A percentile compares a stretch with the other conserved stretches of the same genome.
Evolutionary conservation across 1,140 invertebrate genomes (phyloP).

Genomic region (Bombus affinis): DNA sequence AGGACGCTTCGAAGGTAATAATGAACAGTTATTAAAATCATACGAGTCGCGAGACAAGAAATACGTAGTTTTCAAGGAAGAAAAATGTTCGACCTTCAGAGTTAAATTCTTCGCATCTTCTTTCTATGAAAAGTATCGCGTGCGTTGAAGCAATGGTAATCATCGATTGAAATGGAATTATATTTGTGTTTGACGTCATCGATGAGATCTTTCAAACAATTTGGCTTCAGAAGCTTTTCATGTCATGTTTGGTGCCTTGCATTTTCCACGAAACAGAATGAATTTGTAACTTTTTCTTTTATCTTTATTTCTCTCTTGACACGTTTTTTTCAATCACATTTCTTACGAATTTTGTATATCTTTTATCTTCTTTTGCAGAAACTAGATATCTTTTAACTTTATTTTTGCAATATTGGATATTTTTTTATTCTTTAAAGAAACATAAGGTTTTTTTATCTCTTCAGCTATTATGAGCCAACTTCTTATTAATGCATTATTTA

Average conservation of each 20-base stretch:
- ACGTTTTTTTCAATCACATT: too few relatives aligned
- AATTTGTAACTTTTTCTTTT: background rate
- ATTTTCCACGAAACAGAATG: too few relatives aligned
- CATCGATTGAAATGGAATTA: conserved; percentile 8
- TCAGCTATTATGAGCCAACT: background rate
- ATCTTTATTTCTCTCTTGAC: too few relatives aligned
- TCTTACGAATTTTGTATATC: too few relatives aligned
- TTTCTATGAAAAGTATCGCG: background rate
- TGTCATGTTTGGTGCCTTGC: too few relatives aligned
- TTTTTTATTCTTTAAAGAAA: too few relatives aligned
- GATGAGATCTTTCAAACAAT: too few relatives aligned
- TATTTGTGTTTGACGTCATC: background rate
- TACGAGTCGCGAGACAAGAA: too few relatives aligned
- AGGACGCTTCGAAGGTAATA: too few relatives aligned
- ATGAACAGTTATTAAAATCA: background rate
- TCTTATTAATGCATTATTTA: background rate
- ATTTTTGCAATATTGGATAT: too few relatives aligned
- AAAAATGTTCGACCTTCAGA: background rate
- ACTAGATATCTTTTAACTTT: too few relatives aligned
- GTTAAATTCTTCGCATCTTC: background rate
- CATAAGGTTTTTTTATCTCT: background rate
- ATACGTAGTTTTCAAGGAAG: background rate
- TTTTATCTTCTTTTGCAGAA: too few relatives aligned
- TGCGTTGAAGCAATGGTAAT: background rate
- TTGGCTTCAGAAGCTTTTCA: background rate